Evolutionary conservation across 2,888 invertebrate genomes (phyloP).

Genomic region (Acronicta aceris): DNA sequence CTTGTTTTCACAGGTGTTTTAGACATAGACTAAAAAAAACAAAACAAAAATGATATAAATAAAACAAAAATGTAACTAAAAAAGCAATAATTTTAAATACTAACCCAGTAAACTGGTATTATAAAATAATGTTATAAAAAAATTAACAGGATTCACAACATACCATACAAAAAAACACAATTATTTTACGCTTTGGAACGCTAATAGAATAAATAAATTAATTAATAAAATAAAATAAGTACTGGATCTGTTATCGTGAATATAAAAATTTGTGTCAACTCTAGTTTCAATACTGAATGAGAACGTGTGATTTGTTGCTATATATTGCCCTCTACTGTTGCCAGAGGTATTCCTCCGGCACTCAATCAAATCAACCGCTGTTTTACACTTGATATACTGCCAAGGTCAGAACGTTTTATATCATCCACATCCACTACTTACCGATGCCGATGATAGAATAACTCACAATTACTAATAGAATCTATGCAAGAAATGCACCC

Average conservation of each 20-base stretch:
- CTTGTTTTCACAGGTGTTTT: too few relatives aligned
- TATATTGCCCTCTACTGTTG: conserved; percentile 37
- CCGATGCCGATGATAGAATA: conserved; percentile 31
- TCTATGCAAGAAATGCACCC: conserved; percentile 10
- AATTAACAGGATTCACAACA: too few relatives aligned
- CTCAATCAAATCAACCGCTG: conserved; percentile 63
- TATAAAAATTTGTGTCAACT: conserved; percentile 20
- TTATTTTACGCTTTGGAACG: too few relatives aligned
- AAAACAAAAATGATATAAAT: too few relatives aligned
- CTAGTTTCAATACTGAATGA: conserved; percentile 4
- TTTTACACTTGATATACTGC: conserved; percentile 54
- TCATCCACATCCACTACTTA: conserved; percentile 29
- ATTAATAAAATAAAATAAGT: background rate
- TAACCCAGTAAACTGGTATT: too few relatives aligned
- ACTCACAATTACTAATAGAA: conserved; percentile 26
- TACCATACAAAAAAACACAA: too few relatives aligned
- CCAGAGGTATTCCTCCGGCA: conserved; percentile 53
- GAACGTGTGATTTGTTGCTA: conserved; percentile 14
- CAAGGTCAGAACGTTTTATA: conserved; percentile 58
- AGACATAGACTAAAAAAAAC: too few relatives aligned
- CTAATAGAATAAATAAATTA: too few relatives aligned
- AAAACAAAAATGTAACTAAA: too few relatives aligned
- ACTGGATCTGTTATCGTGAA: background rate
- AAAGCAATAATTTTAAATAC: too few relatives aligned
- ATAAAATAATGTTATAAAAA: too few relatives aligned